Conservation (phyloP, 2,888 invertebrate species). For the Acronicta leporina region DNA sequence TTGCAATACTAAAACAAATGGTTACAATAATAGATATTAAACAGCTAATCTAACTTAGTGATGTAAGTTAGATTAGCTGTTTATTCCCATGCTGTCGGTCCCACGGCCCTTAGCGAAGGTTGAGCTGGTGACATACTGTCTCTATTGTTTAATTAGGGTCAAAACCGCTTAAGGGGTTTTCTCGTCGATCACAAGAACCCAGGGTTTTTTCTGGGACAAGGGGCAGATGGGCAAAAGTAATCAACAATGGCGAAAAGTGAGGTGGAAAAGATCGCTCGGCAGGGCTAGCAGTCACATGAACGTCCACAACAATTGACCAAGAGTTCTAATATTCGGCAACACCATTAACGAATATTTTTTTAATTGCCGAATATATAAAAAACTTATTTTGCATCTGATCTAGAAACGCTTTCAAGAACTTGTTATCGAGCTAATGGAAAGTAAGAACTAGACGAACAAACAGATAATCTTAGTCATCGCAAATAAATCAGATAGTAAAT, state of each 20-base stretch:
- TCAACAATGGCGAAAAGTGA: too few species aligned
- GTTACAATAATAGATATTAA: slow-evolving; percentile 15
- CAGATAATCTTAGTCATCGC: slow-evolving; percentile 20
- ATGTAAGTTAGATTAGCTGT: slow-evolving; percentile 58
- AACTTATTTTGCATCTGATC: background rate
- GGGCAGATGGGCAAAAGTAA: too few species aligned
- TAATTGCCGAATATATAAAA: too few species aligned
- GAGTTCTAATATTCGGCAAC: too few species aligned
- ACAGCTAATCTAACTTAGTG: slow-evolving; percentile 26
- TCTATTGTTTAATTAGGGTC: slow-evolving; percentile 59
- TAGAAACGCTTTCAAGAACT: background rate
- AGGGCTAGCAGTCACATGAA: too few species aligned
- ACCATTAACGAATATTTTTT: too few species aligned
- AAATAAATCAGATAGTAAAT: slow-evolving; percentile 19
- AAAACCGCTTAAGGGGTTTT: slow-evolving; percentile 41
- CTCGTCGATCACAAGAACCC: slow-evolving; percentile 4
- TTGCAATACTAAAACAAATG: background rate
- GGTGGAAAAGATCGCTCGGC: too few species aligned
- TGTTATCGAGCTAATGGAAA: background rate
- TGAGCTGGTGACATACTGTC: slow-evolving; percentile 55
- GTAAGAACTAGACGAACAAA: background rate
- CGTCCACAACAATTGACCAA: too few species aligned
- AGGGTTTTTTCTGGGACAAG: too few species aligned
- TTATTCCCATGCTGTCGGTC: slow-evolving; percentile 69
- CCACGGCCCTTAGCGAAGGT: slow-evolving; percentile 69